phyloP scores from a whole-genome alignment of 2,113 vertebrate genomes.

The Formicarius rufipectus region DNA sequence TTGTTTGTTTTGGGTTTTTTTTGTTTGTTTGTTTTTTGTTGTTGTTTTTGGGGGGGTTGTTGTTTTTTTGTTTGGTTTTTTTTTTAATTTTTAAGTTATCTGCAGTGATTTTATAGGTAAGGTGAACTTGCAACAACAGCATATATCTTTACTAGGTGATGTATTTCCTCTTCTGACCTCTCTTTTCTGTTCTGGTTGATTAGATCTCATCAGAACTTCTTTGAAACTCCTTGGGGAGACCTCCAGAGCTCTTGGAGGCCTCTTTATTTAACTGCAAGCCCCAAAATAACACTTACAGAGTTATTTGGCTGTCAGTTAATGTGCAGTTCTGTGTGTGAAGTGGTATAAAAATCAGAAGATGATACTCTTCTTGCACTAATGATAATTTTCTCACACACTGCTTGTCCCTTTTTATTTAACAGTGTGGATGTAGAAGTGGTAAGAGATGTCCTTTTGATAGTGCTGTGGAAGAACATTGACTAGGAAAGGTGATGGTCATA shows the following conservation, averaged over 20 bases:
- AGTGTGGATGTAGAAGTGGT: background rate
- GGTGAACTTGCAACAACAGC: background rate
- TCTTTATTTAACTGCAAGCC: background rate
- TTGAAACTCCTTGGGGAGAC: background rate
- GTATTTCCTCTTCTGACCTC: background rate
- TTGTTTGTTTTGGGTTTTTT: too few relatives aligned
- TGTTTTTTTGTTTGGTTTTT: too few relatives aligned
- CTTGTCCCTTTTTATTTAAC: background rate
- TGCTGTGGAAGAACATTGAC: background rate
- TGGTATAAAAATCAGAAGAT: background rate
- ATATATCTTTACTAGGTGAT: rapidly evolving
- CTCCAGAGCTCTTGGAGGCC: background rate
- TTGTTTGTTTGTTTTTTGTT: too few relatives aligned
- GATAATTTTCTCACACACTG: background rate
- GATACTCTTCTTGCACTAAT: background rate
- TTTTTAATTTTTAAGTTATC: too few relatives aligned
- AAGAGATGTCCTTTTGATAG: background rate
- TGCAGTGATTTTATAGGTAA: background rate
- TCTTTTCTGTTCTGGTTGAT: background rate
- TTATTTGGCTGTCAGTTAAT: background rate
- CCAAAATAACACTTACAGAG: background rate
- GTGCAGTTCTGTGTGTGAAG: background rate
- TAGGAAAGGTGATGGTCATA: background rate
- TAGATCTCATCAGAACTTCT: background rate
- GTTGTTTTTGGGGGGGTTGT: too few relatives aligned